These are phyloP conservation scores for Sebastes paucispinis DNA, from an alignment of 2,797 vertebrate genomes.

Conservation along the genomic window DNA sequence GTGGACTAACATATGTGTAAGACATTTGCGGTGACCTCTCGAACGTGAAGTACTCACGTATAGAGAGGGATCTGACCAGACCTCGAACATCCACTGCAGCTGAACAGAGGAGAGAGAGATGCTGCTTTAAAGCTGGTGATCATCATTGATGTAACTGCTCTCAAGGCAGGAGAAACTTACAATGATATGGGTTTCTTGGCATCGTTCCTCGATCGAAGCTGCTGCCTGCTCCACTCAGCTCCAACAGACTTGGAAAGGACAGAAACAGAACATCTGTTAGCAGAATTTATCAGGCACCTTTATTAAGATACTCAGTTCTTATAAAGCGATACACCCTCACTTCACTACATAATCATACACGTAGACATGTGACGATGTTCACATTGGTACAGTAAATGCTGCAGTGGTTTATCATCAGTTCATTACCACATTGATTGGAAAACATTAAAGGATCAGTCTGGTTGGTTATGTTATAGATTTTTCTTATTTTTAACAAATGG, in stretches of 20 bases:
- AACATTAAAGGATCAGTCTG: neutral
- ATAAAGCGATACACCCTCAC: neutral
- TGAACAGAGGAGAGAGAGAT: constrained; percentile 37
- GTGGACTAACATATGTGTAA: neutral
- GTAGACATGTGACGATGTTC: neutral
- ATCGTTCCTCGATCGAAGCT: constrained; percentile 70
- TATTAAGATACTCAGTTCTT: neutral
- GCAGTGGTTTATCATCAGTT: neutral
- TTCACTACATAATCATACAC: neutral
- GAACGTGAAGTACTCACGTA: constrained; percentile 65
- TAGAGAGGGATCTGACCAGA: constrained; percentile 80
- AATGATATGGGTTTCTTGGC: constrained; percentile 73
- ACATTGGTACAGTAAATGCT: neutral
- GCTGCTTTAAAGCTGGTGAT: neutral
- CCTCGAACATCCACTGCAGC: constrained; percentile 71
- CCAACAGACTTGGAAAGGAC: constrained; percentile 69
- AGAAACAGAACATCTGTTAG: neutral
- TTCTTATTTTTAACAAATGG: neutral
- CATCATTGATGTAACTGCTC: neutral
- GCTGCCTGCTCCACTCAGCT: constrained; percentile 80
- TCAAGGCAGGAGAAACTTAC: constrained; percentile 64
- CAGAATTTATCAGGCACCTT: neutral
- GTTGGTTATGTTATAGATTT: neutral
- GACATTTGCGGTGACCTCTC: neutral
- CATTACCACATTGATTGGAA: neutral